Base-by-base conservation (phyloP, 2,113 vertebrate species). In the Trinectes maculatus region DNA sequence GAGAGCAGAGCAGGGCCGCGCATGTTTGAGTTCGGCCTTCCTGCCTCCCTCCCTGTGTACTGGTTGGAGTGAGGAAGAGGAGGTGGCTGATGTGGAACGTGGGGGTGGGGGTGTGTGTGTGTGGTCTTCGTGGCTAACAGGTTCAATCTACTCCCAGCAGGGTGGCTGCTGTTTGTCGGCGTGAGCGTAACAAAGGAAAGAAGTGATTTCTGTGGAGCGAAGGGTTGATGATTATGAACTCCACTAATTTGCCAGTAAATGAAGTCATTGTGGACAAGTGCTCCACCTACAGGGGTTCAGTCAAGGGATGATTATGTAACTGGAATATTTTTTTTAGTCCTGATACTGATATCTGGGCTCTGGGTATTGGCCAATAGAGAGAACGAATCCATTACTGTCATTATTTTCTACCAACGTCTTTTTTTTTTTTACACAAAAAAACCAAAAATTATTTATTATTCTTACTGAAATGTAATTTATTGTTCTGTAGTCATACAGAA, bases 1-100 rank as follows among this genome's bases (percentile, higher is more conserved):
- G 77, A 80, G 80, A 86, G 87, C 86, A 86, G 75, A 82, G 72
- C 37, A 79, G 54, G 82, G 76, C 74, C 79, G 61, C 2, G 53
- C 75, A 46, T 71, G 63, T 85, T 56, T 79, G 71, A 74, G 82
- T 84, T 54, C 67, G 49, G 33, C 52, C 67, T 51, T 31, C 53
- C 70, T 56, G 59, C 34, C 67, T 36, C 65, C 44, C 55, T 66
- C 48, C 22, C 39, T 43, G 49, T 52, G 25, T 68, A 61, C 48
- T 28, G 60, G 47, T 47, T 0, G 8, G 63, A 68, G 56, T 57
- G 72, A 61, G 53, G 56, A 48, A 31, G 40, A 13, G 63, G 68
- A 42, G 33, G 52, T n/a, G 57, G 64, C n/a, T n/a, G n/a, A n/a
- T n/a, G n/a, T n/a, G n/a, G n/a, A n/a, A n/a, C n/a, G 21, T 18